These are phyloP conservation scores for Parochlus steinenii DNA, from an alignment of 2,888 invertebrate genomes.

Conservation along the genomic window DNA sequence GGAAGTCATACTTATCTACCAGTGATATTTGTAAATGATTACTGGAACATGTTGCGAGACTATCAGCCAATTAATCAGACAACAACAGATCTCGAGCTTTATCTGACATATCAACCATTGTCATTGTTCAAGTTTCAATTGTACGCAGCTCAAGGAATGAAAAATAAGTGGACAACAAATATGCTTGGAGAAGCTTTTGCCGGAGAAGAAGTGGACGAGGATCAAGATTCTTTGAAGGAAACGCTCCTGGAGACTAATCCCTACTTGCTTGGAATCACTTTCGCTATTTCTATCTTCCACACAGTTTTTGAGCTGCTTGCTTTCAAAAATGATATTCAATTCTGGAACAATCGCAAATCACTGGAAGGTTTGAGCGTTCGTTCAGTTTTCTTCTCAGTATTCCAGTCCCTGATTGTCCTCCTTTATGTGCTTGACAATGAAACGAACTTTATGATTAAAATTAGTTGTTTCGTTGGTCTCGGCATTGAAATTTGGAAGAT, in stretches of 20 bases:
- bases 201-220: slow-evolving; percentile 66
- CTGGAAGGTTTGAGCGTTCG: slow-evolving; percentile 94
- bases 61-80: slow-evolving; percentile 84
- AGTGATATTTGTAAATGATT: slow-evolving; percentile 88
- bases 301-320: slow-evolving; percentile 96
- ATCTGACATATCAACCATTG: slow-evolving; percentile 71
- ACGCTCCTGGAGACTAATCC: slow-evolving; percentile 94
- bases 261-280: slow-evolving; percentile 79
- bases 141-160: slow-evolving; percentile 91
- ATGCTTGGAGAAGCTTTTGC: slow-evolving; percentile 48
- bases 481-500: slow-evolving; percentile 99
- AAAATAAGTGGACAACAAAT: slow-evolving; percentile 58
- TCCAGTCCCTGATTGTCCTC: slow-evolving; percentile 87
- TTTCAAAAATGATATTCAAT: slow-evolving; percentile 99
- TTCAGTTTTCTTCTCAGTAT: slow-evolving; percentile 96
- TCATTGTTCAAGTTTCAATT: slow-evolving; percentile 97
- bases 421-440: slow-evolving; percentile 97
- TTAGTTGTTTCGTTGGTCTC: slow-evolving; percentile 88
- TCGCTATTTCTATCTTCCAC: slow-evolving; percentile 85
- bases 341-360: slow-evolving; percentile 96
- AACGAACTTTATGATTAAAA: slow-evolving; percentile 87
- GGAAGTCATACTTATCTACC: slow-evolving; percentile 79
- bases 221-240: slow-evolving; percentile 83
- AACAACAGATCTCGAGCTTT: slow-evolving; percentile 49
- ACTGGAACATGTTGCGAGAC: slow-evolving; percentile 95